Evolutionary conservation across 2,797 vertebrate genomes (phyloP).

Genomic region (Eulemur albifrons): DNA sequence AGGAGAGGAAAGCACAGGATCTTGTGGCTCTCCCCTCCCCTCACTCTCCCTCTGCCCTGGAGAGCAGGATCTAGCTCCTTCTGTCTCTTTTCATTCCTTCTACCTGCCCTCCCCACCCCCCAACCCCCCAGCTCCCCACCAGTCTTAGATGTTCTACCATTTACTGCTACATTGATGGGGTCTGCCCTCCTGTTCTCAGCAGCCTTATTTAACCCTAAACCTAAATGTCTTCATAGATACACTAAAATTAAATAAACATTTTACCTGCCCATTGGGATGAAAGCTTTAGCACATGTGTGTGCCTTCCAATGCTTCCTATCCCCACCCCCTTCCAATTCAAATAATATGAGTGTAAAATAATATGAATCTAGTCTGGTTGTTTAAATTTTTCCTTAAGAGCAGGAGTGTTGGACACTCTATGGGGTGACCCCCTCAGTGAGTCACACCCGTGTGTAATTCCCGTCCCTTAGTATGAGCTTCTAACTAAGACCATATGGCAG

Average conservation of each 20-base stretch:
- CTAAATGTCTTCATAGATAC: background rate
- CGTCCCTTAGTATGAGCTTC: background rate
- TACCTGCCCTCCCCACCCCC: background rate
- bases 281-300: background rate
- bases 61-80: background rate
- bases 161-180: background rate
- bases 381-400: background rate
- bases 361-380: background rate
- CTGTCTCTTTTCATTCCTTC: background rate
- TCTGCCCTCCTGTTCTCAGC: background rate
- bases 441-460: background rate
- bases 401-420: rapidly evolving
- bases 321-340: background rate
- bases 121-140: background rate
- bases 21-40: background rate
- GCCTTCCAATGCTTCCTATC: background rate
- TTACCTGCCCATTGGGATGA: background rate
- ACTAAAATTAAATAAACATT: background rate
- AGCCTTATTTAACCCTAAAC: background rate
- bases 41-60: background rate
- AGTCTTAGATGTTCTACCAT: background rate
- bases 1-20: background rate
- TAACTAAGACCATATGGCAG: background rate
- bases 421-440: background rate
- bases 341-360: background rate